Evolutionary conservation across 2,797 vertebrate species (phyloP).

Genomic region (Sebastolobus alascanus): DNA sequence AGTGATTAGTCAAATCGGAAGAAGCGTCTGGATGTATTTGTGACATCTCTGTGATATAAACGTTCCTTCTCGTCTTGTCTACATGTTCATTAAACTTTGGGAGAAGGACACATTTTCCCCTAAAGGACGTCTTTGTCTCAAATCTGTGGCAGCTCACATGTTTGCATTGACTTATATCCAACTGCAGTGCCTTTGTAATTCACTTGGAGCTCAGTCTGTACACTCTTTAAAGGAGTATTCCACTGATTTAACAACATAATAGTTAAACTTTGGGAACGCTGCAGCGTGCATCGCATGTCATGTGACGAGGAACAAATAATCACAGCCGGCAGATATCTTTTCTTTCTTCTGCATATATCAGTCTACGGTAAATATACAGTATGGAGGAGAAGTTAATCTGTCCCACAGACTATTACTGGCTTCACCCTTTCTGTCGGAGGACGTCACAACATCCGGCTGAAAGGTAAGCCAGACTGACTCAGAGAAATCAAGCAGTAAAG

Average conservation of each 20-base stretch:
- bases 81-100: not conserved
- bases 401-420: too few relatives aligned
- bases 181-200: fast-evolving
- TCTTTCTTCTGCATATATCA: too few relatives aligned
- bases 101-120: not conserved
- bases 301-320: too few relatives aligned
- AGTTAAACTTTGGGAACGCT: too few relatives aligned
- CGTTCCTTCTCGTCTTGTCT: not conserved
- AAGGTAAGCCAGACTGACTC: too few relatives aligned
- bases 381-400: too few relatives aligned
- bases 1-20: not conserved
- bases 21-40: not conserved
- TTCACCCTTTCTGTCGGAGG: too few relatives aligned
- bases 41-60: not conserved
- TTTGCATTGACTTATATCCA: not conserved
- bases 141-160: not conserved
- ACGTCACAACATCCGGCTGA: too few relatives aligned
- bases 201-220: not conserved
- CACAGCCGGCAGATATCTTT: too few relatives aligned
- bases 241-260: not conserved
- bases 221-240: not conserved
- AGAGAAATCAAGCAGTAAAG: too few relatives aligned
- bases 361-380: too few relatives aligned
- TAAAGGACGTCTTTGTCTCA: not conserved
- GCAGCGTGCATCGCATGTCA: too few relatives aligned